These are phyloP conservation scores for Dolomedes plantarius DNA, from an alignment of 2,888 invertebrate species.

Conservation along the genomic window DNA sequence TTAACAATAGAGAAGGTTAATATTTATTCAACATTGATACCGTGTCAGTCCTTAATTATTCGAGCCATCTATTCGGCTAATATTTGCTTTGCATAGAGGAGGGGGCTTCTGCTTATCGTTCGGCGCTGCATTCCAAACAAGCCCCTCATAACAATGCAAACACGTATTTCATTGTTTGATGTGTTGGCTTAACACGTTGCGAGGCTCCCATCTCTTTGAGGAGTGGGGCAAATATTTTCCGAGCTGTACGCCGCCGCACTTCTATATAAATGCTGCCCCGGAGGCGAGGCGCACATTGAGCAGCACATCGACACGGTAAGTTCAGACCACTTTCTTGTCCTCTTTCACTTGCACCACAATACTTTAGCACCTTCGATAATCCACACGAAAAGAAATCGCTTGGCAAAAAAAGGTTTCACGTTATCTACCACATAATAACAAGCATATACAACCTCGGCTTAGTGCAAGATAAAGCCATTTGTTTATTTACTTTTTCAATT, in stretches of 20 bases:
- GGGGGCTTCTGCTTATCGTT: conserved; percentile 44
- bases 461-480: too few relatives aligned
- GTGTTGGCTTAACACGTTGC: conserved; percentile 59
- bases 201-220: conserved; percentile 53
- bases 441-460: too few relatives aligned
- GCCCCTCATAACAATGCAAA: conserved; percentile 68
- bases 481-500: too few relatives aligned
- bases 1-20: conserved; percentile 68
- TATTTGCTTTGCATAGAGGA: conserved; percentile 59
- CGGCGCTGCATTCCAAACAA: conserved; percentile 67
- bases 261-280: conserved; percentile 50
- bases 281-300: conserved; percentile 41
- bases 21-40: conserved; percentile 70
- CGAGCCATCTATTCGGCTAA: conserved; percentile 65
- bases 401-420: too few relatives aligned
- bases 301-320: background rate
- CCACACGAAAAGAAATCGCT: too few relatives aligned
- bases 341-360: background rate
- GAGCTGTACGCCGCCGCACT: conserved; percentile 43
- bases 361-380: too few relatives aligned
- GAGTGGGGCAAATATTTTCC: conserved; percentile 68
- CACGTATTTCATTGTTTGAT: conserved; percentile 71
- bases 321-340: background rate
- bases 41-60: conserved; percentile 68
- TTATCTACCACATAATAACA: too few relatives aligned